Evolutionary conservation across 2,113 vertebrate genomes (phyloP).

Genomic region (Sebastes schlegelii): DNA sequence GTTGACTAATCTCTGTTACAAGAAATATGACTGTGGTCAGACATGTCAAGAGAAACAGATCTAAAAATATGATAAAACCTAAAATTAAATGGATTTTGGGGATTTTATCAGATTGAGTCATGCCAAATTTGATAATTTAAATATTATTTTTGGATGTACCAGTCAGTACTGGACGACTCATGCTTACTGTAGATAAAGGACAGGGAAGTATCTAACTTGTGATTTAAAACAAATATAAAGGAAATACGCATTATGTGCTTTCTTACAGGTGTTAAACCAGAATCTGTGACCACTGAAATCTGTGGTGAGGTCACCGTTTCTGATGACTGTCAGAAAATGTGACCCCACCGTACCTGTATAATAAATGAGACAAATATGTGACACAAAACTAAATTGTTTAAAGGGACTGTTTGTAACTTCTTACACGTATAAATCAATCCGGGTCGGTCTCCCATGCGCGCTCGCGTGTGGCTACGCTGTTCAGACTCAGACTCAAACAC

Average conservation of each 20-base stretch:
- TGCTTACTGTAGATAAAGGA: neutral
- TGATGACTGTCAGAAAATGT: too few relatives aligned
- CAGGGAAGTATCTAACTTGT: neutral
- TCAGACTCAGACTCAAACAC: too few relatives aligned
- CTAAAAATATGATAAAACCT: neutral
- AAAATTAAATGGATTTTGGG: neutral
- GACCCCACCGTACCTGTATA: too few relatives aligned
- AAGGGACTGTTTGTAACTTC: too few relatives aligned
- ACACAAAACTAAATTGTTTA: too few relatives aligned
- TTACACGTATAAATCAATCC: too few relatives aligned
- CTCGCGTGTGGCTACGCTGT: too few relatives aligned
- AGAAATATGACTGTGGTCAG: slow-evolving; percentile 8
- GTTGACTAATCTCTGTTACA: neutral
- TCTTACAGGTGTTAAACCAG: neutral
- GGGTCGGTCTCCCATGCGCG: too few relatives aligned
- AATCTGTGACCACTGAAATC: too few relatives aligned
- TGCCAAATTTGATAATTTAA: neutral
- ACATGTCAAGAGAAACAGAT: neutral
- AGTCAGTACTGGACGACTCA: neutral
- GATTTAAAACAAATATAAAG: neutral
- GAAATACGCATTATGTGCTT: neutral
- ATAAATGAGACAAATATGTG: too few relatives aligned
- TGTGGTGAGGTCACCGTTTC: too few relatives aligned
- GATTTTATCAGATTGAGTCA: neutral
- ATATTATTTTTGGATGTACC: neutral